Evolutionary conservation across 2,113 vertebrate genomes (phyloP).

Genomic region (Oreotrochilus melanogaster): DNA sequence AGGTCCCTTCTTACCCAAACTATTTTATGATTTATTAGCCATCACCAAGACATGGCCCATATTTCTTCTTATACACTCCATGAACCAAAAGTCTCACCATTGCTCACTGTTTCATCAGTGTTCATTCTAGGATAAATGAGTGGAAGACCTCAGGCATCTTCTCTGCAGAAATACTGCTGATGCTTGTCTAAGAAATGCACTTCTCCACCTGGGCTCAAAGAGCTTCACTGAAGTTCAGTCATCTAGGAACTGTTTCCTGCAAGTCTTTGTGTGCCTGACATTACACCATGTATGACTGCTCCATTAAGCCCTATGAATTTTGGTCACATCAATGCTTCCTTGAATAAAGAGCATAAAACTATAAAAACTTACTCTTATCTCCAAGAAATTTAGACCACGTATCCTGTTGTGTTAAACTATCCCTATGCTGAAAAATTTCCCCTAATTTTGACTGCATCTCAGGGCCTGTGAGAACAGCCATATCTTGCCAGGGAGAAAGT

Average conservation of each 20-base stretch:
- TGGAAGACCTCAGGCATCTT: not conserved
- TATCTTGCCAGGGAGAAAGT: not conserved
- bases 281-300: not conserved
- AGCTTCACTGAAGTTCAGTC: not conserved
- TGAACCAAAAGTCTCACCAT: rapidly evolving
- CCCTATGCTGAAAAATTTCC: not conserved
- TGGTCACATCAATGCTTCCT: not conserved
- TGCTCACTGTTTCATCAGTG: not conserved
- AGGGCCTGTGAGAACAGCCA: not conserved
- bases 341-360: not conserved
- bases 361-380: not conserved
- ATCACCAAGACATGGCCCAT: not conserved
- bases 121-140: not conserved
- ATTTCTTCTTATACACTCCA: not conserved
- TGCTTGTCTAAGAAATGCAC: not conserved
- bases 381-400: not conserved
- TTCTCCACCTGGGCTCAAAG: not conserved
- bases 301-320: not conserved
- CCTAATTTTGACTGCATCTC: not conserved
- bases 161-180: not conserved
- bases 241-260: not conserved
- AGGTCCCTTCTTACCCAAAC: no score
- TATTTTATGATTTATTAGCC: not conserved
- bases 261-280: not conserved
- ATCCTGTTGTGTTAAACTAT: not conserved